Percentiles rank a stretch among this genome's conserved stretches.
Evolutionary conservation across 2,888 invertebrate genomes (phyloP).

Genomic region (Ceraclea dissimilis): DNA sequence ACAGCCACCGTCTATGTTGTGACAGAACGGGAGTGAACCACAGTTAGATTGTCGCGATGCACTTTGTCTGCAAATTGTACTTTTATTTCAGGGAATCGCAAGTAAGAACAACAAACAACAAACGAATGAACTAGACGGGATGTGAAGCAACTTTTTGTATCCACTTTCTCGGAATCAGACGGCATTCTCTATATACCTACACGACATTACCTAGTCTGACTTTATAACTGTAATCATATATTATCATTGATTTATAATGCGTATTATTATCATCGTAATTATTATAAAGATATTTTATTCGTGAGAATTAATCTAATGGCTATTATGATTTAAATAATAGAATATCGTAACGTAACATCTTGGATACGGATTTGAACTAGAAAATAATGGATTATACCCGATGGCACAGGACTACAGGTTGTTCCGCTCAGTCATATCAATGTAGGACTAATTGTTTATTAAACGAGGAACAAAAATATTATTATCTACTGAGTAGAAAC

Average conservation of each 20-base stretch:
- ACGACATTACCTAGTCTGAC: too few species aligned
- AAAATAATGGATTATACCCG: neutral
- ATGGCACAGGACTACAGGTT: neutral
- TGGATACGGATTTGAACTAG: neutral
- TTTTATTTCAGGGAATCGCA: constrained; percentile 1
- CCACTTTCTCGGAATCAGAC: neutral
- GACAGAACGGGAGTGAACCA: constrained; percentile 23
- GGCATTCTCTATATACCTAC: neutral
- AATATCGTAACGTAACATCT: too few species aligned
- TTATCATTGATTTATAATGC: too few species aligned
- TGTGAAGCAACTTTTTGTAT: constrained; percentile 8
- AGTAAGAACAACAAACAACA: constrained; percentile 2
- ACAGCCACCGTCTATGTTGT: neutral
- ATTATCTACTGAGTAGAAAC: too few species aligned
- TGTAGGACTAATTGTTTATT: too few species aligned
- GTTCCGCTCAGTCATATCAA: too few species aligned
- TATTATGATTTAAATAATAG: too few species aligned
- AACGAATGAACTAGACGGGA: constrained; percentile 8
- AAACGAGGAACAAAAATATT: too few species aligned
- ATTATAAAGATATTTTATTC: too few species aligned
- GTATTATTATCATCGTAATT: too few species aligned
- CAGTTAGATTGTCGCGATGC: constrained; percentile 20
- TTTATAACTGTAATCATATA: too few species aligned
- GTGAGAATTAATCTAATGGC: too few species aligned
- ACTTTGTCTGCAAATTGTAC: neutral